Conservation (phyloP, 2,113 vertebrate genomes). For the Ictalurus furcatus region DNA sequence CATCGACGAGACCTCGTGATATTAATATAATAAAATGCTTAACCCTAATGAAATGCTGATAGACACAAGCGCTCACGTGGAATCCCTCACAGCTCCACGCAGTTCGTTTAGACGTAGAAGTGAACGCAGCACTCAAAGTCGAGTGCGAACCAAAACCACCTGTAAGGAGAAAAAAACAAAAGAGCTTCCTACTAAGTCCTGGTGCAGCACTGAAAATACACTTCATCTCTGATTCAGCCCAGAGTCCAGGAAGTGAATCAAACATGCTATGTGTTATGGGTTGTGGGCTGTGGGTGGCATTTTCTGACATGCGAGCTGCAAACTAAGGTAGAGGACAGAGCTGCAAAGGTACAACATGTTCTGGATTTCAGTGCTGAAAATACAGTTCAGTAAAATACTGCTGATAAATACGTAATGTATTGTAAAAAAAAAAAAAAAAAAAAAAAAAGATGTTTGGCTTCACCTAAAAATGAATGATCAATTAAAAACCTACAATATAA, state of each 20-base stretch:
- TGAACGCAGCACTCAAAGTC: neutral
- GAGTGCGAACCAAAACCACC: neutral
- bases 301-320: conserved; percentile 13
- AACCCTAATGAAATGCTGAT: neutral
- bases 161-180: neutral
- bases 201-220: conserved; percentile 10
- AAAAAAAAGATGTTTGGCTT: neutral
- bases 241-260: conserved; percentile 15
- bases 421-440: neutral
- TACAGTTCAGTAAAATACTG: neutral
- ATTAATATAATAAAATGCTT: neutral
- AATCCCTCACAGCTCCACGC: neutral
- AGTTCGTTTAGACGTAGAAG: neutral
- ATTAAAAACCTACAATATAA: neutral
- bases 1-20: neutral
- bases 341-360: conserved; percentile 1
- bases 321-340: conserved; percentile 22
- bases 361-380: neutral
- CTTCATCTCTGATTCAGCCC: conserved; percentile 17
- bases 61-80: neutral
- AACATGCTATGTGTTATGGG: neutral
- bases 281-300: conserved; percentile 9
- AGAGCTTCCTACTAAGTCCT: neutral
- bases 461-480: neutral
- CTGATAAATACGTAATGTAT: neutral